Evolutionary conservation across 2,888 invertebrate genomes (phyloP), one percentile per base, ranked within the genome.

Genomic region (Anthophora plumipes): DNA sequence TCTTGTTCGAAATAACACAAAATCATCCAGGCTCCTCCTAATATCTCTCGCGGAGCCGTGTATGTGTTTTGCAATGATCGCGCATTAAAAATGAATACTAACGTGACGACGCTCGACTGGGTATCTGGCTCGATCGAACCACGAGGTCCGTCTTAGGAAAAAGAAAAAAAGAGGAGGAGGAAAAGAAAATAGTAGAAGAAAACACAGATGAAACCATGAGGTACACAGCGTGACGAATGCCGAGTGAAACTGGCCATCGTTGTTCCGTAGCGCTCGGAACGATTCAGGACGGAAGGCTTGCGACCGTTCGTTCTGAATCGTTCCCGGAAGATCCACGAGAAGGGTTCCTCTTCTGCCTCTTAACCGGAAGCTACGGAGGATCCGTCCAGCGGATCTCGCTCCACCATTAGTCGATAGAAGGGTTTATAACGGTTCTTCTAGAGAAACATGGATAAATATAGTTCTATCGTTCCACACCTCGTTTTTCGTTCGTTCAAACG

Each of bases 271-370:
- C 54, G 72, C 22, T 43, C 25, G 63, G 72, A 83, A 84, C 82
- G 87, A 59, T 60, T 41, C 63, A 39, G 55, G 75, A 85, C 76
- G 72, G 66, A 79, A 68, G 68, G 70, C 61, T 22, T 17, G 37
- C 39, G 25, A 20, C 64, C 68, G 66, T 84, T 60, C 63, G 80
- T 84, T 55, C 46, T 59, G 60, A 66, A 52, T 80, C 85, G 82
- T 77, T 84, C 73, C 75, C 68, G 66, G 25, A 76, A 67, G 31
- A 61, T 75, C 67, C 82, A 74, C 83, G 82, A 64, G 81, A 73
- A 77, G 52, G 83, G 70, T 64, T 82, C 81, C 78, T 55, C 83
- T 86, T 83, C 83, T 74, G 81, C 72, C 63, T 84, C 85, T 60
- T 77, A 77, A 66, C 48, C 66, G 79, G 82, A 84, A 79, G 61